Conservation (phyloP, 92 coral and sea anemone species). For the Anthopleura xanthogrammica region DNA sequence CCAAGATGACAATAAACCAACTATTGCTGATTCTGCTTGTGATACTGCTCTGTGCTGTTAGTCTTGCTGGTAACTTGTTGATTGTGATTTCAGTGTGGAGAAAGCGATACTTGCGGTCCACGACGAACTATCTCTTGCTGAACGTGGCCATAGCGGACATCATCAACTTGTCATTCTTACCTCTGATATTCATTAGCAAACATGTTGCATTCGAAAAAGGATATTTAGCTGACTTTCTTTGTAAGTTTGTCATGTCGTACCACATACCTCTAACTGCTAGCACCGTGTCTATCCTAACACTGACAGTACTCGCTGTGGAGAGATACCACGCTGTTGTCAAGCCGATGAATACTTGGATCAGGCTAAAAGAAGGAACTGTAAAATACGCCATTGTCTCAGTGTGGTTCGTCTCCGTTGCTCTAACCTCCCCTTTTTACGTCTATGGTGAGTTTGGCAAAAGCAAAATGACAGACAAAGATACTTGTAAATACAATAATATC, state of each 20-base stretch:
- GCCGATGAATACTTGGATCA: constrained; percentile 7
- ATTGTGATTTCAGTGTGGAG: constrained; percentile 9
- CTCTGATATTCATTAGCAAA: too few species aligned
- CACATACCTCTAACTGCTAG: constrained; percentile 14
- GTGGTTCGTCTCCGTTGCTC: neutral
- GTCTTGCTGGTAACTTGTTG: constrained; percentile 5
- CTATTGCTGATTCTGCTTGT: too few species aligned
- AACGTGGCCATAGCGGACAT: constrained; percentile 19
- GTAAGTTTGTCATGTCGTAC: constrained; percentile 8
- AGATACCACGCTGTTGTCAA: constrained; percentile 29
- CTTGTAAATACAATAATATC: neutral
- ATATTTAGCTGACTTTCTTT: neutral
- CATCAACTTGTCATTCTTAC: neutral
- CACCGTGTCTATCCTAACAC: constrained; percentile 9
- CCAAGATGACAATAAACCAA: too few species aligned
- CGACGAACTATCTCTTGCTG: constrained; percentile 3
- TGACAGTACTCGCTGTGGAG: constrained; percentile 13
- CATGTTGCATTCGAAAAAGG: neutral
- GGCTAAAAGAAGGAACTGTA: constrained; percentile 12
- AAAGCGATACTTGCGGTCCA: constrained; percentile 9
- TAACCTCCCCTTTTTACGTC: neutral
- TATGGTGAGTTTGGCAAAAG: neutral
- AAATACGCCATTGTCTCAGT: neutral
- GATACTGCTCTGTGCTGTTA: neutral
- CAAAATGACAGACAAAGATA: neutral